Evolutionary conservation across 2,888 invertebrate genomes (phyloP), one percentile per base, ranked within the genome.

Genomic region (Schizaphis graminum): DNA sequence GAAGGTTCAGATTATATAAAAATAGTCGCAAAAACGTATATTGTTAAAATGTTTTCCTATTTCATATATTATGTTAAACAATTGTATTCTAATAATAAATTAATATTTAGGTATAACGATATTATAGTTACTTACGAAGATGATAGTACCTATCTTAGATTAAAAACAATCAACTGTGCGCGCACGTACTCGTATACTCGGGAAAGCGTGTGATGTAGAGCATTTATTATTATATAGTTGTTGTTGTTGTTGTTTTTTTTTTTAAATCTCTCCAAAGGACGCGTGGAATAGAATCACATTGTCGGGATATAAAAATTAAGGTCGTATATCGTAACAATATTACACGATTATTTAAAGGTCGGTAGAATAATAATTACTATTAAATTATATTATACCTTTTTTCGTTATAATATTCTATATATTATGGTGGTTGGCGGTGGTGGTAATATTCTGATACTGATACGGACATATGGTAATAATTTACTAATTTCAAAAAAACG

Each of bases 381-480:
- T 35, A 44, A 67, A 61, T 61, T 67, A 67, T 47, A 90, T 7
- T 49, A n/a, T 21, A 53, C 77, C 26, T 91, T 91, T 77, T 21
- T 35, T 41, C 26, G 26, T 16, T 44, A 28, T 28, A 26, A 89
- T 56, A 44, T 41, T 57, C 21, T 35, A 35, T 77, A 67, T 67
- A 67, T 67, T 35, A 16, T 35, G 13, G 16, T 16, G 67, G n/a
- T 61, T 16, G n/a, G 67, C n/a, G n/a, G 61, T 21, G 61, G 61
- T 7, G 49, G 49, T 21, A n/a, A 56, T 85, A 56, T 77, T 77
- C 35, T 77, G 77, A 35, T 77, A 77, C 77, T 35, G 77, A 35
- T 77, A 77, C 77, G 35, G 77, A 35, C 77, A 21, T 35, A 87
- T 24, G 86, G 90, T 90, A 85, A 89, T 89, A 56, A 90, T 94